Base-by-base conservation (phyloP, 2,888 invertebrate species). In the Drosophila neotestacea region DNA sequence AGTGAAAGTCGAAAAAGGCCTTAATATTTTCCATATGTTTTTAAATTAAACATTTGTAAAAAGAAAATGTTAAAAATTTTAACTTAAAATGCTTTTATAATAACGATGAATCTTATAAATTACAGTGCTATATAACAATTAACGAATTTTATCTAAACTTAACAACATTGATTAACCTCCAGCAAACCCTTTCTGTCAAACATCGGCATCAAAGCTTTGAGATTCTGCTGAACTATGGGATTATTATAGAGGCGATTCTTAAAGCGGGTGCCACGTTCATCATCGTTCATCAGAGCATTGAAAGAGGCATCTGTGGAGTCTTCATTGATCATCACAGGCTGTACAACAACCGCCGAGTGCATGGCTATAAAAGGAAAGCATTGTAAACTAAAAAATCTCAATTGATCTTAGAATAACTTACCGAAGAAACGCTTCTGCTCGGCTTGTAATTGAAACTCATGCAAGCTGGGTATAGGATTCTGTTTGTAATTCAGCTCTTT, bases 271-370 rank as follows among this genome's bases (percentile, higher is more conserved):
- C 89, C 91, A 4, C 91, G 83, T 41, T 92, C 92, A 67, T 92
- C 92, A 27, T 89, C 89, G 2, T 86, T 90, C 91, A 92, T 90
- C 11, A 93, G 56, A 1, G 92, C 87, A 60, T 91, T 84, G 32
- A 92, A 92, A 54, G 91, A 91, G 28, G 92, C 92, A 80, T 92
- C 92, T 2, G 85, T 89, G 6, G 91, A 74, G 51, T 91, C 80
- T 55, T 91, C 87, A 64, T 81, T 92, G 7, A 92, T 81, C 90
- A 91, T 89, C 0, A 92, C 85, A 1, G 92, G 92, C 51, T 92
- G 91, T 4, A 91, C 73, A 4, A 92, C 81, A 59, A 91, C 84
- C 0, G 89, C 68, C 1, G 92, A 90, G 46, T 90, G 89, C 36
- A 92, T 64, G 6, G 91, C 92, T 92, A 6, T 4, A 3, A 76